Evolutionary conservation across 2,113 vertebrate genomes (phyloP).

Genomic region (Rafetus swinhoei): DNA sequence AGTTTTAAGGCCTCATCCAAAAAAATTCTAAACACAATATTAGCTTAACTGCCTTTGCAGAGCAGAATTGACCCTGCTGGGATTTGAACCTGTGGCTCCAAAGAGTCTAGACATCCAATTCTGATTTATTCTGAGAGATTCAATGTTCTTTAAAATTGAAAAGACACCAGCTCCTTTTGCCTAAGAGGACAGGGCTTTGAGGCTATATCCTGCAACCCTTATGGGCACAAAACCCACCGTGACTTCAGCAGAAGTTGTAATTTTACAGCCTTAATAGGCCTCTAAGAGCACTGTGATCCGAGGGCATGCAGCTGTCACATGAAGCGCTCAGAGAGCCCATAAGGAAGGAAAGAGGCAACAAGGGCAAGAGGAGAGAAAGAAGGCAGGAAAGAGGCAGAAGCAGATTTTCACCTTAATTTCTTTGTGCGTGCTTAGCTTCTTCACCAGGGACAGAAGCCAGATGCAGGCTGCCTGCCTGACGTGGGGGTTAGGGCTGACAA

Average conservation of each 20-base stretch:
- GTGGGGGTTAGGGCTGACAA: conserved; percentile 92
- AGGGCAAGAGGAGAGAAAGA: neutral
- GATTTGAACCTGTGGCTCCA: neutral
- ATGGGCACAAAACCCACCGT: neutral
- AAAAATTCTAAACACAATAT: fast-evolving
- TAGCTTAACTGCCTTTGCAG: neutral
- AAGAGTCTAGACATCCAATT: neutral
- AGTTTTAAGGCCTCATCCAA: neutral
- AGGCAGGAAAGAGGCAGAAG: neutral
- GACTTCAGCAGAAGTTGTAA: neutral
- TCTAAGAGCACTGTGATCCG: neutral
- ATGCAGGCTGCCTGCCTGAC: conserved; percentile 95
- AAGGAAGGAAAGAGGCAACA: neutral
- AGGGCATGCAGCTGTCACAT: neutral
- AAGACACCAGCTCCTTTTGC: neutral
- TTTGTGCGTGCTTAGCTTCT: conserved; percentile 90
- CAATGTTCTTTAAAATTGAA: neutral
- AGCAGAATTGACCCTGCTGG: neutral
- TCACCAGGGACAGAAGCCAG: conserved; percentile 96
- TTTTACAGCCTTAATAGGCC: neutral
- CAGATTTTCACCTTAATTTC: conserved; percentile 87
- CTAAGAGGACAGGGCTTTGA: neutral
- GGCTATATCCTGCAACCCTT: neutral
- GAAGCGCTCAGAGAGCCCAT: neutral
- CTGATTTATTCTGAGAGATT: neutral